Evolutionary conservation across 2,888 invertebrate genomes (phyloP), one percentile per base, ranked within the genome.

Genomic region (Coremacera marginata): DNA sequence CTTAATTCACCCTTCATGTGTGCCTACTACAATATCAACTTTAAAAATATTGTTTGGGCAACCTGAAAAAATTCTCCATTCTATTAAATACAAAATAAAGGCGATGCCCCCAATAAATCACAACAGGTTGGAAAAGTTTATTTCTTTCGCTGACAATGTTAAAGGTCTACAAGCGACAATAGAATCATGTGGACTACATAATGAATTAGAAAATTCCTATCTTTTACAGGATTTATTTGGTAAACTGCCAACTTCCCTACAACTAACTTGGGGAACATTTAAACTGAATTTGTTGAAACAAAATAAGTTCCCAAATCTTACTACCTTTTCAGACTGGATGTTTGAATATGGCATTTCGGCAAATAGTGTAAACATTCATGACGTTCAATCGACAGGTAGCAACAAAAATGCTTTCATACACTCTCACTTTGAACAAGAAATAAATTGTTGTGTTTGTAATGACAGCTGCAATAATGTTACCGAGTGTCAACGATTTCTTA

Each of bases 81-180:
- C 78, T 16, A 73, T 80, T 5, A 80, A 76, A 72, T 77, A 77
- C 70, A 78, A 76, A 76, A 77, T 80, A 67, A 78, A 68, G 67
- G 51, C 37, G 34, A 62, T 75, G 49, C 80, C 80, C 34, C 71
- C 67, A 49, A 27, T 80, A 37, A 77, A 76, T 62, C 44, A 57
- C 11, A 80, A 77, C 34, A 80, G 77, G 75, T 65, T 80, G 73
- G 75, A 80, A 73, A 76, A 78, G 22, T 77, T 77, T 44, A 77
- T 77, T 5, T 55, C 76, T 25, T 80, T 80, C 60, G 77, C 74
- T 0, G 44, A 76, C 27, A 74, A 77, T 34, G 77, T 79, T 1
- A 71, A 76, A 63, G 76, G 73, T 4, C 37, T 78, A 11, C 77
- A 70, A 19, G 70, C 74, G 4, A 76, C 77, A 22, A 77, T 77